Evolutionary conservation across 2,797 vertebrate species (phyloP).

Genomic region (Notolabrus celidotus): DNA sequence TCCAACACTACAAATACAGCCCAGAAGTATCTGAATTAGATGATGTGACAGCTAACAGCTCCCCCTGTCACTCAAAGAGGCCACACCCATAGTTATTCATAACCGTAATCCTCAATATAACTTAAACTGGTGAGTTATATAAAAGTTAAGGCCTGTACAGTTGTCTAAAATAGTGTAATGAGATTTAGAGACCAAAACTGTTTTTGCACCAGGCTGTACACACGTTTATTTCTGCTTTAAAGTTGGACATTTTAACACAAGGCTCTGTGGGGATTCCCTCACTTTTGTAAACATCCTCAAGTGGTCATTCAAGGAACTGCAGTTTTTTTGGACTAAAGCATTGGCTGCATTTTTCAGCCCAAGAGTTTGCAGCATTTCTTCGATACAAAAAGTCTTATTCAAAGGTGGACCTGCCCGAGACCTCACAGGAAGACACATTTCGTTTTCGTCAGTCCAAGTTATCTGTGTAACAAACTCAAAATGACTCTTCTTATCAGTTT

Average conservation of each 20-base stretch:
- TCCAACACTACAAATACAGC: too few species aligned
- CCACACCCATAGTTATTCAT: too few species aligned
- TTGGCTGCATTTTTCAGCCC: neutral
- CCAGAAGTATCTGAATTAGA: too few species aligned
- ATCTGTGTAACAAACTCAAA: neutral
- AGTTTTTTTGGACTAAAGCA: neutral
- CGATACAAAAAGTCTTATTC: neutral
- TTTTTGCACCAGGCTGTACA: too few species aligned
- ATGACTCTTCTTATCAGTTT: neutral
- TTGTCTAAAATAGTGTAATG: too few species aligned
- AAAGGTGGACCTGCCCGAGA: neutral
- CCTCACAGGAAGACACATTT: neutral
- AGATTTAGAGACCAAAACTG: too few species aligned
- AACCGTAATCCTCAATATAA: too few species aligned
- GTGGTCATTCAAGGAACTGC: neutral
- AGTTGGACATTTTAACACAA: neutral
- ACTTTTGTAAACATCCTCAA: neutral
- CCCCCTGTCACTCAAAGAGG: too few species aligned
- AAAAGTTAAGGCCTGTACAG: too few species aligned
- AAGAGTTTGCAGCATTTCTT: neutral
- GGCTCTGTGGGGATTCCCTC: neutral
- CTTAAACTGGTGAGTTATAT: too few species aligned
- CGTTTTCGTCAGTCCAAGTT: neutral
- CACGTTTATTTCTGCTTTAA: too few species aligned
- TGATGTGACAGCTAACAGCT: too few species aligned